phyloP scores from a whole-genome alignment of 2,888 invertebrate genomes.

The Mimachlamys varia region DNA sequence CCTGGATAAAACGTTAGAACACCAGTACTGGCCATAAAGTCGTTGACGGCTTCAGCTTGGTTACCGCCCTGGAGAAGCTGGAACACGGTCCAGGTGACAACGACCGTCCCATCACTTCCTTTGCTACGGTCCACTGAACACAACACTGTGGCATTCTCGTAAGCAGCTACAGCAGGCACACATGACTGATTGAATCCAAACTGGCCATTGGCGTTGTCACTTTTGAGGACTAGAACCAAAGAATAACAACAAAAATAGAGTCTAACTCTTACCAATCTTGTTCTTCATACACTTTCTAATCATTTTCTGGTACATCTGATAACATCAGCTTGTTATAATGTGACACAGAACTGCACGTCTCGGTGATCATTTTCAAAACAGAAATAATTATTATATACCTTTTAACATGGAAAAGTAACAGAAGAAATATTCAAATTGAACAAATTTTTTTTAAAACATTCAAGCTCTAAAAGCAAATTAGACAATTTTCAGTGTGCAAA shows the following conservation, averaged over 20 bases:
- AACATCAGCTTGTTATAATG: too few species aligned
- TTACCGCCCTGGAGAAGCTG: conserved; percentile 56
- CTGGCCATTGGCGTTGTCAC: conserved; percentile 80
- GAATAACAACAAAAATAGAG: neutral
- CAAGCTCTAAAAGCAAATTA: too few species aligned
- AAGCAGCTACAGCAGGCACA: conserved; percentile 59
- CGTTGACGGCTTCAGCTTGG: conserved; percentile 56
- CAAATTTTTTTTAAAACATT: too few species aligned
- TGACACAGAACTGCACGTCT: too few species aligned
- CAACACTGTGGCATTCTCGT: conserved; percentile 63
- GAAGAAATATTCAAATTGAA: too few species aligned
- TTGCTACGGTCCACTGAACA: conserved; percentile 73
- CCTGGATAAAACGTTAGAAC: conserved; percentile 73
- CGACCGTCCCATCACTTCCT: conserved; percentile 76
- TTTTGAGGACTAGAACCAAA: conserved; percentile 76
- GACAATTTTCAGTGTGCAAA: too few species aligned
- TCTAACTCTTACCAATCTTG: too few species aligned
- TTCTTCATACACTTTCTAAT: too few species aligned
- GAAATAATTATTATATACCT: too few species aligned
- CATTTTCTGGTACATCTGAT: too few species aligned
- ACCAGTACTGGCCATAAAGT: conserved; percentile 75
- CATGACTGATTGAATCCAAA: conserved; percentile 76
- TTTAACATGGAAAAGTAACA: too few species aligned
- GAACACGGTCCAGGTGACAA: conserved; percentile 72
- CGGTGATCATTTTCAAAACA: too few species aligned